Evolutionary conservation across 2,113 vertebrate species (phyloP).

Genomic region (Halichoeres trimaculatus): DNA sequence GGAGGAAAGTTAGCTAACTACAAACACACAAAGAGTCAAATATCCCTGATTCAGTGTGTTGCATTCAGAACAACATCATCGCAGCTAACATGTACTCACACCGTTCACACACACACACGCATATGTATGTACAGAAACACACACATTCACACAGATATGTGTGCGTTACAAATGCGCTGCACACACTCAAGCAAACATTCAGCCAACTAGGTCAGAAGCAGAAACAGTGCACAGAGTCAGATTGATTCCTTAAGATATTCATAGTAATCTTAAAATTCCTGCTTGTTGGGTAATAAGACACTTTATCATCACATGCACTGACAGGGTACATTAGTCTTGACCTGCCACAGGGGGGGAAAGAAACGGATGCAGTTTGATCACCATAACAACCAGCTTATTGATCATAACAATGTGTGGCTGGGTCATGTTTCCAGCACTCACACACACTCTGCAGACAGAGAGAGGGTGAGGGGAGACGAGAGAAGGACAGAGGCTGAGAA

Average conservation of each 20-base stretch:
- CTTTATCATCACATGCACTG: slow-evolving; percentile 68
- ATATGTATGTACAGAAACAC: not conserved
- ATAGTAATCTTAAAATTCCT: slow-evolving; percentile 72
- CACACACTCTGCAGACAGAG: slow-evolving; percentile 7
- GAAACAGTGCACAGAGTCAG: slow-evolving; percentile 37
- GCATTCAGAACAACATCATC: slow-evolving; percentile 5
- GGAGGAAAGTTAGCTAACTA: slow-evolving; percentile 46
- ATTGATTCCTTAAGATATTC: slow-evolving; percentile 73
- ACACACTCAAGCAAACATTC: slow-evolving; percentile 27
- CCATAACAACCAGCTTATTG: slow-evolving; percentile 73
- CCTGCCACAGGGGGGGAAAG: slow-evolving; percentile 43
- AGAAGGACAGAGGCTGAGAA: not conserved
- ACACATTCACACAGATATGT: not conserved
- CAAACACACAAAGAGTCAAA: slow-evolving; percentile 9
- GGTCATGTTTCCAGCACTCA: slow-evolving; percentile 29
- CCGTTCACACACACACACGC: not conserved
- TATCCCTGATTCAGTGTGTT: not conserved
- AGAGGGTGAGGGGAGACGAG: slow-evolving; percentile 15
- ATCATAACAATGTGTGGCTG: slow-evolving; percentile 54
- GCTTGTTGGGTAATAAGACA: slow-evolving; percentile 74
- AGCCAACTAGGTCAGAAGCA: slow-evolving; percentile 58
- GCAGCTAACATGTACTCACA: not conserved
- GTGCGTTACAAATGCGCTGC: not conserved
- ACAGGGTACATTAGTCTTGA: slow-evolving; percentile 70
- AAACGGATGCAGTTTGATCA: slow-evolving; percentile 63